Conservation (phyloP, 2,113 vertebrate genomes). For the Malurus cyaneus region DNA sequence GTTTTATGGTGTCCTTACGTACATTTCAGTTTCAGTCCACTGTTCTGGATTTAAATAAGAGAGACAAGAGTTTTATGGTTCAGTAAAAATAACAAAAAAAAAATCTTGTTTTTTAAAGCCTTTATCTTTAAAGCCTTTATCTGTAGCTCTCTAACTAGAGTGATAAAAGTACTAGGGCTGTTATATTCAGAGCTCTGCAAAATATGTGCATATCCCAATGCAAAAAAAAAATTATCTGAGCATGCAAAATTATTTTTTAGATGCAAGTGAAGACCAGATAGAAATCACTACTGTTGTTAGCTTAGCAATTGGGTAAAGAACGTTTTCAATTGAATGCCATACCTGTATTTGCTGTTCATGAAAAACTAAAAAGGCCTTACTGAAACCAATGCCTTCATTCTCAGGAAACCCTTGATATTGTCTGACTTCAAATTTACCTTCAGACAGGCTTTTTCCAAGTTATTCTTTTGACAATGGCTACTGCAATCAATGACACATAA, state of each 20-base stretch:
- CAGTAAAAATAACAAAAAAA: not conserved
- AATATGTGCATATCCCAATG: not conserved
- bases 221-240: not conserved
- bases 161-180: not conserved
- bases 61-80: not conserved
- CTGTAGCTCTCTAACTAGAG: not conserved
- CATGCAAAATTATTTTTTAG: not conserved
- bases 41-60: not conserved
- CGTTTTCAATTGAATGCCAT: not conserved
- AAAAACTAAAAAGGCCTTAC: not conserved
- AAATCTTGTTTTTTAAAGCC: not conserved
- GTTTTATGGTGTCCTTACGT: not conserved
- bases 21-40: not conserved
- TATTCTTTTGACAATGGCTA: not conserved
- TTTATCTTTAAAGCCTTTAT: not conserved
- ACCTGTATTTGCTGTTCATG: not conserved
- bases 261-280: not conserved
- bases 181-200: not conserved
- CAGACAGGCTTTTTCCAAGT: not conserved
- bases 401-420: not conserved
- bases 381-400: not conserved
- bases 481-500: not conserved
- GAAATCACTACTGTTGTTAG: not conserved
- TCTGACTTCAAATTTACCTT: not conserved
- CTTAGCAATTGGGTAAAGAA: not conserved